Evolutionary conservation across 1,140 invertebrate species (phyloP), one percentile per base, ranked within the genome.

Genomic region (Coptotermes formosanus): DNA sequence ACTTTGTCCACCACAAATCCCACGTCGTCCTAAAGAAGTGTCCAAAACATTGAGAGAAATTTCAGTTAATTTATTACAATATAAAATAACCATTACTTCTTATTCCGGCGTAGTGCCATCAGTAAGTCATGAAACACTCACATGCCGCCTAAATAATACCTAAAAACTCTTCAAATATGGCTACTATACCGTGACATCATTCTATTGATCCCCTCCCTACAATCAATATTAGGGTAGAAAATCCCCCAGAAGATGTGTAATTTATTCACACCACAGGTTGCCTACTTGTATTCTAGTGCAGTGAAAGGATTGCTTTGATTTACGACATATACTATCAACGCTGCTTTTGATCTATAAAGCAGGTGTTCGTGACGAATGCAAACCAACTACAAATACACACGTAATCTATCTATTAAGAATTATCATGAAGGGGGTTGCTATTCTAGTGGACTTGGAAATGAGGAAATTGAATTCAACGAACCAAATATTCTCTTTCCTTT

Each of bases 401-500:
- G 64, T 75, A 75, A 75, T 75, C 64, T 75, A 75, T 75, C 64
- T 75, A 75, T 75, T 75, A 75, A 30, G 64, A 75, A 75, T 75
- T 30, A 75, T 75, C 64, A 30, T 30, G 25, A 14, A 75, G 59
- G 9, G 11, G 16, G 9, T 75, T 30, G 64, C 64, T 14, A 21
- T 55, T 55, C 52, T 21, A 19, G 52, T 21, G 52, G 52, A 55
- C 52, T 55, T 55, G 25, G 7, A 30, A 30, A 75, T 30, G 64
- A 12, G 64, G 25, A 75, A 75, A 75, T 75, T 75, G 64, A 75
- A 75, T 25, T 75, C 64, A n/a, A 75, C 64, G 64, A 25, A 75
- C 64, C 14, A 25, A 30, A 75, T 75, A 30, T 30, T 75, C n/a
- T 30, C 64, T 75, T 75, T 30, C 64, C 64, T n/a, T 75, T 75